phyloP scores from a whole-genome alignment of 2,113 vertebrate species.

The Platysternon megacephalum region DNA sequence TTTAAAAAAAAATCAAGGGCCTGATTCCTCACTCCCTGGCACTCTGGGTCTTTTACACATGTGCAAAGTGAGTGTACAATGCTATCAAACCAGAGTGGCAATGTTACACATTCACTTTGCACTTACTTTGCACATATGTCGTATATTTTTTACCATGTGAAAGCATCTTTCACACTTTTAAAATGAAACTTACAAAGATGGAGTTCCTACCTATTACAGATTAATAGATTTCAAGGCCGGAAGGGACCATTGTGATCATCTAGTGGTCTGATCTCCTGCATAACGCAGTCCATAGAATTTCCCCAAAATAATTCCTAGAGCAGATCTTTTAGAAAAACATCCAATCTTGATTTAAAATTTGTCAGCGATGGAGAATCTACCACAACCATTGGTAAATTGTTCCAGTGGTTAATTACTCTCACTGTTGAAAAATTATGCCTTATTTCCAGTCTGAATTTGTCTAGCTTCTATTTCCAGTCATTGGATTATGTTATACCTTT shows the following conservation, averaged over 20 bases:
- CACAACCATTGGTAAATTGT: neutral
- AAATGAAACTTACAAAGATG: constrained; percentile 49
- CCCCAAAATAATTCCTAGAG: neutral
- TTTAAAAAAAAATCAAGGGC: neutral
- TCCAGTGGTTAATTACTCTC: neutral
- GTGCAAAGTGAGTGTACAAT: neutral
- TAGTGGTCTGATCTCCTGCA: neutral
- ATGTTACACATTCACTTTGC: neutral
- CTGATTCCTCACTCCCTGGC: neutral
- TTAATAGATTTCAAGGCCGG: neutral
- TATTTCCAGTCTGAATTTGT: neutral
- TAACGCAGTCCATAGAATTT: neutral
- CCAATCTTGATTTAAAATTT: neutral
- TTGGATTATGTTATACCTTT: neutral
- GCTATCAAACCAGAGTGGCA: neutral
- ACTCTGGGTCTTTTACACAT: neutral
- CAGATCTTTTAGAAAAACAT: neutral
- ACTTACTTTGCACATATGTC: neutral
- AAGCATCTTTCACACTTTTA: constrained; percentile 38
- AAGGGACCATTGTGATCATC: neutral
- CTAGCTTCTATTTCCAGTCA: neutral
- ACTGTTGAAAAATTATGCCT: neutral
- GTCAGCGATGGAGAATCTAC: neutral
- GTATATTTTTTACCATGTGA: neutral
- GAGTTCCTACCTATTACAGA: constrained; percentile 49